A percentile compares a stretch with the other conserved stretches of the same genome.
These are phyloP conservation scores for Dicyrtoma fusca DNA, from an alignment of 2,888 invertebrate genomes.

Conservation along the genomic window DNA sequence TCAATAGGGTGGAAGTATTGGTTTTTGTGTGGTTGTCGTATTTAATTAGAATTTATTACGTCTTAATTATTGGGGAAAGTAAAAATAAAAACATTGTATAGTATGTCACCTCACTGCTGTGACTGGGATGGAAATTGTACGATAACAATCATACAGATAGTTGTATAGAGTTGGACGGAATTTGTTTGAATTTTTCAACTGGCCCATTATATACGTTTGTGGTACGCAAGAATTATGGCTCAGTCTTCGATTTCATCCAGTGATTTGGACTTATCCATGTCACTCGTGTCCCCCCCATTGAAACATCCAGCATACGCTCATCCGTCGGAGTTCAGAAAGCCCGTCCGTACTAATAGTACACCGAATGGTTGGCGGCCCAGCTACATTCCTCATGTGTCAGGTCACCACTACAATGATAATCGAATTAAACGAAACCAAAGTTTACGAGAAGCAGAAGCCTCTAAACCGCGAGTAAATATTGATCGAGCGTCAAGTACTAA, in stretches of 20 bases:
- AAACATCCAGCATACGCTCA: conserved; percentile 24
- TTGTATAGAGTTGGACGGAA: no score
- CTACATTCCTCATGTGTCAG: not conserved
- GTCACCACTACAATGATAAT: not conserved
- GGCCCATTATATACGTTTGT: no score
- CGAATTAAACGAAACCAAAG: not conserved
- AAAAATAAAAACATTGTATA: no score
- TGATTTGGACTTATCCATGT: conserved; percentile 19
- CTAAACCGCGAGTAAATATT: conserved; percentile 19
- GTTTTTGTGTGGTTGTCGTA: no score
- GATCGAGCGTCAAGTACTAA: not conserved
- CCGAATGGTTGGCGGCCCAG: not conserved
- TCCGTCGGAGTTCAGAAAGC: not conserved
- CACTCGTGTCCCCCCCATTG: conserved; percentile 1
- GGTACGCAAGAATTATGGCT: conserved; percentile 2
- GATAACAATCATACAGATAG: no score
- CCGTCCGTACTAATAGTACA: conserved; percentile 7
- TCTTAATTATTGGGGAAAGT: no score
- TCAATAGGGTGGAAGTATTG: no score
- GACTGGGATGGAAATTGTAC: no score
- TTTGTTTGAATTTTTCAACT: no score
- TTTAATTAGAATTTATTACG: no score
- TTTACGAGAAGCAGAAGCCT: conserved; percentile 29
- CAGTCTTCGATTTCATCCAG: not conserved
- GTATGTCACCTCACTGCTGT: no score